Percentiles rank a stretch among this genome's conserved stretches.
phyloP scores from a whole-genome alignment of 2,888 invertebrate species.

The Branchinecta sandiegonensis region DNA sequence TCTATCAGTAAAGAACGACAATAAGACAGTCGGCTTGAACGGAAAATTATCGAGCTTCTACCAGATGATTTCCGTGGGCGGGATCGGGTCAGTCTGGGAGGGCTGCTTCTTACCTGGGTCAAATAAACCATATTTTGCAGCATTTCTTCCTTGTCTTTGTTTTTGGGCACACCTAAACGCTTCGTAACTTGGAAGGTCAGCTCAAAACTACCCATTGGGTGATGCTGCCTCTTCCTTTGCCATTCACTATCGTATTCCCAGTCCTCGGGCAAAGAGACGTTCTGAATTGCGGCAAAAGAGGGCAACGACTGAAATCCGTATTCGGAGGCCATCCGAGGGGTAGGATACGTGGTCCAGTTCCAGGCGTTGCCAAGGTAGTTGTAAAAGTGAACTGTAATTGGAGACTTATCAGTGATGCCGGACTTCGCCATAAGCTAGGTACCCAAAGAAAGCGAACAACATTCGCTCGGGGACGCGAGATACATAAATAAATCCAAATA shows the following conservation, averaged over 20 bases:
- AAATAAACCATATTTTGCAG: constrained; percentile 34
- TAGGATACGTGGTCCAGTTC: constrained; percentile 58
- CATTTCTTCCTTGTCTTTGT: constrained; percentile 31
- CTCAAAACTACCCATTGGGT: constrained; percentile 34
- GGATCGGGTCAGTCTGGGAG: too few species aligned
- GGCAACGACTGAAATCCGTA: constrained; percentile 90
- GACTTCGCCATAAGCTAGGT: too few species aligned
- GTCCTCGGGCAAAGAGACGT: constrained; percentile 36
- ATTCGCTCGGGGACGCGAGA: too few species aligned
- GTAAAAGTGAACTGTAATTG: constrained; percentile 64
- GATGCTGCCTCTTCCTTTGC: constrained; percentile 47
- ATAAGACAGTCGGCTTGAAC: too few species aligned
- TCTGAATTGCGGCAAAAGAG: constrained; percentile 48
- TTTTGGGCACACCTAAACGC: constrained; percentile 31
- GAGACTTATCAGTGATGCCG: too few species aligned
- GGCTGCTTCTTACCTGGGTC: constrained; percentile 34
- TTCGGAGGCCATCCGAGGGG: constrained; percentile 80
- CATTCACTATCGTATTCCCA: constrained; percentile 41
- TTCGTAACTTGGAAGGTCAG: constrained; percentile 27
- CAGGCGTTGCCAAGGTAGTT: constrained; percentile 67
- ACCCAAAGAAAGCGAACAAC: too few species aligned
- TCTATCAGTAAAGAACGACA: too few species aligned
- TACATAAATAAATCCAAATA: too few species aligned
- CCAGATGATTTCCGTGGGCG: too few species aligned
- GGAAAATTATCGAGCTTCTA: too few species aligned